Evolutionary conservation across 2,888 invertebrate genomes (phyloP).

Genomic region (Sinhomidia bicolor): DNA sequence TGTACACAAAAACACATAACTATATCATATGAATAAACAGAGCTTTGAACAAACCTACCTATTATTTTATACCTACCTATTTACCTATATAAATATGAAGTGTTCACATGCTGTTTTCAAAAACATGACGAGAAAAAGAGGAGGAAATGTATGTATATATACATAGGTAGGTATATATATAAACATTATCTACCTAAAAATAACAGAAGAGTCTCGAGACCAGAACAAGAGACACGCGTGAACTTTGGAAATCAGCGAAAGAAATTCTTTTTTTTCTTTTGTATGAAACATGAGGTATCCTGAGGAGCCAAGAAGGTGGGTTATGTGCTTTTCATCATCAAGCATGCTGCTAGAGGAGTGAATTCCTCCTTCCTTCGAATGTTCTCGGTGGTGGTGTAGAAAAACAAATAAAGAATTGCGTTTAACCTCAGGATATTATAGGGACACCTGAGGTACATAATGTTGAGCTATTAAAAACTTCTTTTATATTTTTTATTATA

Average conservation of each 20-base stretch:
- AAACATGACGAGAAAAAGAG: neutral
- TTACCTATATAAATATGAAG: neutral
- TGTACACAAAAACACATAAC: conserved; percentile 25
- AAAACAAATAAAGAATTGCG: conserved; percentile 68
- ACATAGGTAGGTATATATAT: neutral
- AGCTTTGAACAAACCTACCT: neutral
- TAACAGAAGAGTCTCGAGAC: conserved; percentile 6
- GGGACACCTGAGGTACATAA: conserved; percentile 62
- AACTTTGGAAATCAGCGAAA: conserved; percentile 19
- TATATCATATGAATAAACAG: neutral
- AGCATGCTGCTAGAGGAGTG: neutral
- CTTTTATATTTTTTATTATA: neutral
- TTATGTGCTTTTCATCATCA: conserved; percentile 60
- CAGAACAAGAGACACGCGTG: conserved; percentile 20
- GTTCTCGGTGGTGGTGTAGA: conserved; percentile 33
- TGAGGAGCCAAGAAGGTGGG: conserved; percentile 62
- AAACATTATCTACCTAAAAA: conserved; percentile 41
- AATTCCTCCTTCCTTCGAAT: conserved; percentile 27
- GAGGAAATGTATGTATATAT: too few relatives aligned
- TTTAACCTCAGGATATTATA: conserved; percentile 49
- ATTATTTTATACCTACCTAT: too few relatives aligned
- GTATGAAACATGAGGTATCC: conserved; percentile 59
- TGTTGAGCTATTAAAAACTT: neutral
- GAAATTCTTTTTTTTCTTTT: neutral
- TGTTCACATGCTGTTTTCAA: conserved; percentile 50